A percentile compares a stretch with the other conserved stretches of the same genome.
phyloP scores from a whole-genome alignment of 2,113 vertebrate genomes.

The Ammodytes dubius region DNA sequence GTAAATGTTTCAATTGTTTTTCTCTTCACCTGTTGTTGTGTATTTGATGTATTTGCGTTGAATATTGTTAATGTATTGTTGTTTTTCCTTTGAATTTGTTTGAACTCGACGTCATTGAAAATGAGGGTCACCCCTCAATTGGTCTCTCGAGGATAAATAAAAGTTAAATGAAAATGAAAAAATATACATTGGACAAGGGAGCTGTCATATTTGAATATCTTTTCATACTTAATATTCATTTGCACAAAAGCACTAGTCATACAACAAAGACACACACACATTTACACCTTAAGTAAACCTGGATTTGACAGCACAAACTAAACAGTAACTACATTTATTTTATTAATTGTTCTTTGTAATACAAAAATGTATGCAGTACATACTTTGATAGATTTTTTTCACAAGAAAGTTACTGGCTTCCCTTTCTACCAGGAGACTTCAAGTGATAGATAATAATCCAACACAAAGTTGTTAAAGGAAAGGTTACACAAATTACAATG shows the following conservation, averaged over 20 bases:
- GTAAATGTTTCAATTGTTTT: no score
- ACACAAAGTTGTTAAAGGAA: background rate
- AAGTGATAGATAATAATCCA: background rate
- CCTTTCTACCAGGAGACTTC: background rate
- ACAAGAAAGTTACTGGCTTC: background rate
- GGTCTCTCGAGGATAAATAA: no score
- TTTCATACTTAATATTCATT: background rate
- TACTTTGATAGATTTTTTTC: background rate
- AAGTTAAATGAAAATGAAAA: no score
- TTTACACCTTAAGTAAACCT: no score
- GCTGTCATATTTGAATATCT: background rate
- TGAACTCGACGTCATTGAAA: no score
- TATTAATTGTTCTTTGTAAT: slow-evolving; percentile 1
- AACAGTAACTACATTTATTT: background rate
- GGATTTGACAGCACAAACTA: background rate
- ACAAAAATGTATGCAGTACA: background rate
- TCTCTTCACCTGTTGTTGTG: no score
- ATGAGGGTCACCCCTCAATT: no score
- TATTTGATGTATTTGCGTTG: no score
- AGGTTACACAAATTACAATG: background rate
- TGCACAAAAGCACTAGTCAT: background rate
- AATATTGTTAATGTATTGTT: no score
- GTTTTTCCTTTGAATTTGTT: no score
- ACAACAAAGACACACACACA: no score
- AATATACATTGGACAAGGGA: background rate